These are phyloP conservation scores for Chiridota heheva DNA, from an alignment of 35 echinoderm and acorn worm species.

Conservation along the genomic window DNA sequence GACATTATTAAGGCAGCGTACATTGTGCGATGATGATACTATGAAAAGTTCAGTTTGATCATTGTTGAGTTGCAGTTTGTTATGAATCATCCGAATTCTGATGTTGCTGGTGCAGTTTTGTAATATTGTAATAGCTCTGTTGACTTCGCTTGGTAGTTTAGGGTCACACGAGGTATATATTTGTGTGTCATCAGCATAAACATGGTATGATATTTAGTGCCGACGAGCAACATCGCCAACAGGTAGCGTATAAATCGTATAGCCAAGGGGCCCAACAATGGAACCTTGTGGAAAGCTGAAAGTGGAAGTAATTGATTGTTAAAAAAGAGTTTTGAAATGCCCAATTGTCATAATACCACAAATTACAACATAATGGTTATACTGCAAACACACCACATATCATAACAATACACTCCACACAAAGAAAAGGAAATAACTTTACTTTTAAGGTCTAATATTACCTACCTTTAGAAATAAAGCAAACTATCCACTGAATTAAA, in stretches of 20 bases:
- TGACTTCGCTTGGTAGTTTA: conserved; percentile 8
- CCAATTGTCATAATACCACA: no score
- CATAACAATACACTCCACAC: no score
- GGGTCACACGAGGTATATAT: conserved; percentile 38
- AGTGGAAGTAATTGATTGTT: neutral
- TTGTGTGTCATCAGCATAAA: conserved; percentile 66
- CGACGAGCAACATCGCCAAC: conserved; percentile 1
- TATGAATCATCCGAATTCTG: conserved; percentile 7
- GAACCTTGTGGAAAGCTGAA: conserved; percentile 51
- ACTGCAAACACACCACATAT: no score
- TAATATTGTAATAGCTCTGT: conserved; percentile 17
- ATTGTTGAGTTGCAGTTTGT: conserved; percentile 53
- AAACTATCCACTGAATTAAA: no score
- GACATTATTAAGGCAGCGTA: neutral
- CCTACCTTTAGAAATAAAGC: no score
- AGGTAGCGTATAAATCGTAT: conserved; percentile 47
- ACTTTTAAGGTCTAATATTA: no score
- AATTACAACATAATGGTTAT: no score
- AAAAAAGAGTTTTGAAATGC: no score
- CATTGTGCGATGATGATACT: neutral
- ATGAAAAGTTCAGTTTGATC: conserved; percentile 49
- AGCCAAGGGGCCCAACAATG: conserved; percentile 50
- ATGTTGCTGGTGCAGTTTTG: conserved; percentile 27
- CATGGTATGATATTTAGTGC: conserved; percentile 42
- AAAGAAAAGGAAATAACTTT: no score